A percentile compares a stretch with the other conserved stretches of the same genome.
Conservation (phyloP, 2,888 invertebrate genomes). For the Xestia sexstrigata region DNA sequence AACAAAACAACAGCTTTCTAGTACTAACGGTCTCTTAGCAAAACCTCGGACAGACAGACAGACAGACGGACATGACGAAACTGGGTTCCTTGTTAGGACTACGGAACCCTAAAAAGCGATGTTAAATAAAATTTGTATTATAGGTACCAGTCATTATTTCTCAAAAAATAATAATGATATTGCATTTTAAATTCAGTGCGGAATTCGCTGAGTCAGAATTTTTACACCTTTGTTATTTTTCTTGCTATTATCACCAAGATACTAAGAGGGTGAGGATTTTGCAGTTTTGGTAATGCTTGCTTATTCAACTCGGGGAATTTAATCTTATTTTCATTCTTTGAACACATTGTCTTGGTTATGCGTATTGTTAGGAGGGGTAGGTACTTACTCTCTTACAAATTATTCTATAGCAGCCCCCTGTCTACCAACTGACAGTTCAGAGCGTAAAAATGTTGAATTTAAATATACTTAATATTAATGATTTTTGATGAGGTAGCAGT, state of each 20-base stretch:
- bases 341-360: conserved; percentile 10
- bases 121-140: background rate
- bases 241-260: conserved; percentile 2
- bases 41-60: no score
- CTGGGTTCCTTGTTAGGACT: no score
- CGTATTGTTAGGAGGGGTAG: background rate
- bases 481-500: conserved; percentile 28
- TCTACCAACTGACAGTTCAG: no score
- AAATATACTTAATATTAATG: conserved; percentile 23
- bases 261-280: conserved; percentile 26
- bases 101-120: background rate
- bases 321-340: conserved; percentile 28
- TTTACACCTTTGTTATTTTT: conserved; percentile 28
- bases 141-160: background rate
- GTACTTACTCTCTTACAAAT: conserved; percentile 3
- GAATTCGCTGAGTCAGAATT: conserved; percentile 35
- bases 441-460: background rate
- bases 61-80: no score
- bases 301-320: conserved; percentile 28
- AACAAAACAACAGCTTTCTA: no score
- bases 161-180: conserved; percentile 25
- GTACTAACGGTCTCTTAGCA: no score
- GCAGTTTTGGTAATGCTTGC: conserved; percentile 35
- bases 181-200: conserved; percentile 39
- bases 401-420: background rate